Percentiles rank a stretch among this genome's conserved stretches.
These are phyloP conservation scores for Oncorhynchus gorbuscha DNA, from an alignment of 2,113 vertebrate species.

Conservation along the genomic window DNA sequence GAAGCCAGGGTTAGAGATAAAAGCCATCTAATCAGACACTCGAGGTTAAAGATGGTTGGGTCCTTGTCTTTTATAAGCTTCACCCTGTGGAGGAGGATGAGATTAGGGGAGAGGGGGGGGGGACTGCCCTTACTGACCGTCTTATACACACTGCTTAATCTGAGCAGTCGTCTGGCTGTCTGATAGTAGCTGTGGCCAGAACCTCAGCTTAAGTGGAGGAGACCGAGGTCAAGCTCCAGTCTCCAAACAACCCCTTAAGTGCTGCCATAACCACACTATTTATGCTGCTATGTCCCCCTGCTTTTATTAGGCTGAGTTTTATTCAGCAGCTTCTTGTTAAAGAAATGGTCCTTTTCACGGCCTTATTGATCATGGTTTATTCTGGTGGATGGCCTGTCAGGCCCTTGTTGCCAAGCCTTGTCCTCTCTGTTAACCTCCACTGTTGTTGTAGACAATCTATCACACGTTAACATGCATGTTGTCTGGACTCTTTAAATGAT, in stretches of 20 bases:
- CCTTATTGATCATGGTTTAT: constrained; percentile 18
- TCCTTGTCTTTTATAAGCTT: background rate
- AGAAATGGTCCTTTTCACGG: constrained; percentile 18
- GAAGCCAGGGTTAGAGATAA: background rate
- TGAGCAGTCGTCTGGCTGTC: background rate
- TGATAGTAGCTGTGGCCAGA: no score
- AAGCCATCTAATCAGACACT: background rate
- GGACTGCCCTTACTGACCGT: no score
- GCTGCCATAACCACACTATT: constrained; percentile 6
- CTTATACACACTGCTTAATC: background rate
- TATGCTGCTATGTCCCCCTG: constrained; percentile 6
- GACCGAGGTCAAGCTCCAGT: no score
- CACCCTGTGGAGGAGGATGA: background rate
- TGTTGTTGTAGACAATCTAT: constrained; percentile 10
- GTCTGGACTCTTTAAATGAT: no score
- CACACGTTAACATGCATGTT: background rate
- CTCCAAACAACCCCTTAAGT: constrained; percentile 5
- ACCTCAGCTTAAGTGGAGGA: no score
- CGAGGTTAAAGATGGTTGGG: background rate
- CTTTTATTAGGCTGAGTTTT: background rate
- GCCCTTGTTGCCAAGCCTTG: constrained; percentile 28
- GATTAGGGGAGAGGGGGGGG: no score
- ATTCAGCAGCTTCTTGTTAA: constrained; percentile 18
- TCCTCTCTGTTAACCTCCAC: constrained; percentile 16
- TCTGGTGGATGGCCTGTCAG: constrained; percentile 27